Evolutionary conservation across 2,888 invertebrate genomes (phyloP), one percentile per base, ranked within the genome.

Genomic region (Drosophila kambysellisi): DNA sequence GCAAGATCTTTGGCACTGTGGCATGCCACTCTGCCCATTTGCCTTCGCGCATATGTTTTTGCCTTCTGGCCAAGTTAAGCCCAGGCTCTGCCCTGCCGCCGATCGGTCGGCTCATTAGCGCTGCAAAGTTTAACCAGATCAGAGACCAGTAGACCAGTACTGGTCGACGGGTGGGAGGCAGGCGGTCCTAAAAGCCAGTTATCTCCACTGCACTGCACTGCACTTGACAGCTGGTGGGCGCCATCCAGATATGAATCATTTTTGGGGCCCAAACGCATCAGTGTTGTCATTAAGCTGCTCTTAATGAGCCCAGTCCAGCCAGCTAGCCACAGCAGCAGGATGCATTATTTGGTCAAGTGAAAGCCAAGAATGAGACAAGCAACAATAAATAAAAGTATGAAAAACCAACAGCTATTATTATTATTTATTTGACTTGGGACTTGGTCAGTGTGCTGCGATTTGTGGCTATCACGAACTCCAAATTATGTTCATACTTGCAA

Each of bases 361-460:
- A 79, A 81, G 79, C 61, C 50, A 2, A 11, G n/a, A 63, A 50
- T 64, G 39, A 58, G 73, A 56, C 62, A 51, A 51, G 5, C 53
- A 30, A 50, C 33, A 30, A 12, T 7, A 53, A 52, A 32, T n/a
- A 35, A 51, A 29, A 17, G 17, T 17, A 0, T 15, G 8, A 17
- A 54, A 37, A 35, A 29, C 17, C 35, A 54, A 56, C 29, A 56
- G 12, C 54, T 30, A 71, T 30, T 41, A 52, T 33, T 30, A 74
- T 65, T 70, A 64, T 60, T 62, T 74, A 75, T 79, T 63, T 84
- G 68, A 66, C 70, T 50, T 35, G 53, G 51, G 59, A 77, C 79
- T 81, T 85, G 81, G 86, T 85, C 81, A 86, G 78, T 83, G 54
- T 71, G 80, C 74, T 63, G 54, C 51, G 50, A 56, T 65, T 58